Evolutionary conservation across 1,140 invertebrate genomes (phyloP).

Genomic region (Drosophila triauraria): DNA sequence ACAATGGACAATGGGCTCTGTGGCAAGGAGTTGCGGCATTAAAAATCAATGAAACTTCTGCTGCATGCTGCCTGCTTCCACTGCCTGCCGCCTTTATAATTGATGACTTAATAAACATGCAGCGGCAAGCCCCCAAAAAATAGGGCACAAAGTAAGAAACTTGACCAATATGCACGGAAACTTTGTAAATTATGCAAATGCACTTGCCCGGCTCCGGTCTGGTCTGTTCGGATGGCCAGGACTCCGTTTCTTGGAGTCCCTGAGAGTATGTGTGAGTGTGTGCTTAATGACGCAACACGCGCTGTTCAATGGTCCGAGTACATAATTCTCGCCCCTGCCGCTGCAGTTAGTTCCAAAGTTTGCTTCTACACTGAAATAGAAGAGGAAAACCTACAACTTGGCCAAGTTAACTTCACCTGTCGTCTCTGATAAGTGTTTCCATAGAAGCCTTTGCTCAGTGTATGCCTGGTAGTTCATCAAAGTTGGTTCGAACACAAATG

Average conservation of each 20-base stretch:
- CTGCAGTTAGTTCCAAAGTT: conserved; percentile 21
- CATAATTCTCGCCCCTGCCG: conserved; percentile 60
- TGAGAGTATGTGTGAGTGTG: conserved; percentile 11
- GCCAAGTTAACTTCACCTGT: not conserved
- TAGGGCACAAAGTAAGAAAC: conserved; percentile 40
- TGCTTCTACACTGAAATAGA: conserved; percentile 9
- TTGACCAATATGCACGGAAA: conserved; percentile 68
- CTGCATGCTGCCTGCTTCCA: conserved; percentile 12
- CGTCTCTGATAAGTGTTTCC: too few species aligned
- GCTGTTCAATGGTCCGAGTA: conserved; percentile 68
- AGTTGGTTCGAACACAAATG: conserved; percentile 79
- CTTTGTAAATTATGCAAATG: conserved; percentile 81
- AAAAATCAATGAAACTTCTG: conserved; percentile 57
- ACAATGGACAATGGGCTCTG: not conserved
- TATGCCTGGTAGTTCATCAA: conserved; percentile 64
- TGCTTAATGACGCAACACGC: conserved; percentile 72
- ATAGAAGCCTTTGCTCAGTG: not conserved
- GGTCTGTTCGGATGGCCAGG: conserved; percentile 13
- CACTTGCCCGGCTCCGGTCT: conserved; percentile 48
- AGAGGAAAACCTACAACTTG: not conserved
- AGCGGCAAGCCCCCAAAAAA: conserved; percentile 39
- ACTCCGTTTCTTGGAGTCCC: conserved; percentile 7
- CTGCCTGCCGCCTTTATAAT: conserved; percentile 48
- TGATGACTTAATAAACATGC: conserved; percentile 79
- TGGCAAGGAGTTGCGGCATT: conserved; percentile 8